Evolutionary conservation across 2,113 vertebrate genomes (phyloP).

Genomic region (chimpanzee (Pan troglodytes)): DNA sequence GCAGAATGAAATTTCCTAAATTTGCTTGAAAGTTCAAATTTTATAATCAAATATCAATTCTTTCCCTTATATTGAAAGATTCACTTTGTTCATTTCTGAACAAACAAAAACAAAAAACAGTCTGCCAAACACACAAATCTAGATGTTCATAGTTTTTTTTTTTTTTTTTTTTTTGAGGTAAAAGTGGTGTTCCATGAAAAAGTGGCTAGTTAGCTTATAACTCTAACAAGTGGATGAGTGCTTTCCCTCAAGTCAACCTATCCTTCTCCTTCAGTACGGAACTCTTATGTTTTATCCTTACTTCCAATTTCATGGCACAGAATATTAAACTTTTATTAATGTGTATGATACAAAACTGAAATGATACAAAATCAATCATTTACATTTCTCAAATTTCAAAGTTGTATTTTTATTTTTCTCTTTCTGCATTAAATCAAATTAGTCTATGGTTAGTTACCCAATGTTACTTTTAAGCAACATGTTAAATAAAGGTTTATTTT

Average conservation of each 20-base stretch:
- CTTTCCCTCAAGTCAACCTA: neutral
- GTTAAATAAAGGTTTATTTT: neutral
- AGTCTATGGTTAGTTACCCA: neutral
- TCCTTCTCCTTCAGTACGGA: neutral
- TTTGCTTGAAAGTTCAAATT: neutral
- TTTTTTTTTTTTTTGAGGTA: neutral
- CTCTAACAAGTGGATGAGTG: neutral
- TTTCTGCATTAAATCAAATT: neutral
- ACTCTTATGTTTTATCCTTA: neutral
- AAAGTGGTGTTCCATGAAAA: neutral
- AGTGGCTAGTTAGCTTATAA: neutral
- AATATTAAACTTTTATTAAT: neutral
- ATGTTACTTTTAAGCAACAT: neutral
- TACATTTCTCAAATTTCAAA: neutral
- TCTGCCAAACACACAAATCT: neutral
- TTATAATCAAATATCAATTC: neutral
- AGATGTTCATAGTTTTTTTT: neutral
- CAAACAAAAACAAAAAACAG: too few species aligned
- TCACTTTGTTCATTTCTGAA: neutral
- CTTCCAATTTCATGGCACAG: neutral
- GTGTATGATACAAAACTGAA: neutral
- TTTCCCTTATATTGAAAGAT: neutral
- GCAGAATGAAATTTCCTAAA: neutral
- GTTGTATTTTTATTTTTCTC: neutral
- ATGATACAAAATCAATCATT: neutral